Conservation (phyloP, 2,888 invertebrate genomes). For the Mystacides longicornis region DNA sequence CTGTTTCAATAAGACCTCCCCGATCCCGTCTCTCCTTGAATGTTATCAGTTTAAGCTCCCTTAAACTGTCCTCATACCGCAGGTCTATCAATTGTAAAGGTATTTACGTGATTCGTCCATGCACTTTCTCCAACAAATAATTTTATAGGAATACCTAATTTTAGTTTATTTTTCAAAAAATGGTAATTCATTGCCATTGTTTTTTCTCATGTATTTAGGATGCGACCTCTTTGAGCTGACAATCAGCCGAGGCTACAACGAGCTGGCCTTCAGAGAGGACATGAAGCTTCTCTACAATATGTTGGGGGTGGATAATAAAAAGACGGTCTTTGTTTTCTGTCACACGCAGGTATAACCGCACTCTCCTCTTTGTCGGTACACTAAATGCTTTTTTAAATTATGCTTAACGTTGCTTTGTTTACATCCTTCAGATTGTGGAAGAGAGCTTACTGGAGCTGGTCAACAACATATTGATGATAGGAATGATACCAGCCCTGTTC, state of each 20-base stretch:
- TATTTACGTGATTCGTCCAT: too few species aligned
- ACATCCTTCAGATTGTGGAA: constrained; percentile 51
- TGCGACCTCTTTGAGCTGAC: constrained; percentile 78
- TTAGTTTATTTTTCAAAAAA: too few species aligned
- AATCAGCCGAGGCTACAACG: constrained; percentile 79
- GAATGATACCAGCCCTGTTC: constrained; percentile 80
- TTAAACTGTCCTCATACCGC: too few species aligned
- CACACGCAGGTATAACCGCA: constrained; percentile 57
- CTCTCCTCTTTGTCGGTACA: neutral
- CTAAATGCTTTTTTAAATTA: neutral
- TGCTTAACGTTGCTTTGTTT: neutral
- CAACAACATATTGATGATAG: constrained; percentile 86
- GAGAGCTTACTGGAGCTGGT: constrained; percentile 84
- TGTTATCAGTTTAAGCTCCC: too few species aligned
- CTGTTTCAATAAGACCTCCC: too few species aligned
- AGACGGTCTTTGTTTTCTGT: constrained; percentile 75
- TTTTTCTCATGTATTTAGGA: constrained; percentile 40
- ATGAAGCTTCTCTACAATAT: constrained; percentile 70
- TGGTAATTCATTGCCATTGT: too few species aligned
- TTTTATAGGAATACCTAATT: too few species aligned
- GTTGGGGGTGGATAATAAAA: constrained; percentile 72
- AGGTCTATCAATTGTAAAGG: too few species aligned
- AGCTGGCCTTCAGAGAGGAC: constrained; percentile 77
- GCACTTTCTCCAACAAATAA: too few species aligned
- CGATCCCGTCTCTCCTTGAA: too few species aligned